Evolutionary conservation across 2,888 invertebrate genomes (phyloP).

Genomic region (Brachyptera risi): DNA sequence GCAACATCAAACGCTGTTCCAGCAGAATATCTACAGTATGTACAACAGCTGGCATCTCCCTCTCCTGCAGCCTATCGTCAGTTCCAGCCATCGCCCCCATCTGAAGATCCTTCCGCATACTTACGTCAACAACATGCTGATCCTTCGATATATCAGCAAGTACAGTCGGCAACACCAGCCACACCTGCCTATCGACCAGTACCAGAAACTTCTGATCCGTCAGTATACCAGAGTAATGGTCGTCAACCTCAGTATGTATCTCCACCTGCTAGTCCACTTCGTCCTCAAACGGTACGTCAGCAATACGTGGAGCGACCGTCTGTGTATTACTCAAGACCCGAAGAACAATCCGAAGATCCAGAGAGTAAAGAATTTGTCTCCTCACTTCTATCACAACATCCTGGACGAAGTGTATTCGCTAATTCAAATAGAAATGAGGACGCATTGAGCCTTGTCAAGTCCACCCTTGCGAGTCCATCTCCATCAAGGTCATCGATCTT

Average conservation of each 20-base stretch:
- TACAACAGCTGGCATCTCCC: too few relatives aligned
- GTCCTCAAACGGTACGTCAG: background rate
- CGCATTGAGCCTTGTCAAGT: constrained; percentile 1
- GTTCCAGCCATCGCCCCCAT: background rate
- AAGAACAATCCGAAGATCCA: background rate
- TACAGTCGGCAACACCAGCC: background rate
- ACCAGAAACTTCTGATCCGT: background rate
- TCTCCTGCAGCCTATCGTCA: background rate
- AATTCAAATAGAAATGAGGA: background rate
- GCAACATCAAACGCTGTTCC: too few relatives aligned
- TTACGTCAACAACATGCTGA: background rate
- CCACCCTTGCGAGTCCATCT: background rate
- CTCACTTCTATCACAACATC: constrained; percentile 19
- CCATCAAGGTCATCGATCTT: constrained; percentile 29
- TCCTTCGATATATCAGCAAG: background rate
- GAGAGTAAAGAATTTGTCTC: constrained; percentile 21
- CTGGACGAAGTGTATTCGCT: constrained; percentile 15
- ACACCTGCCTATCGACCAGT: background rate
- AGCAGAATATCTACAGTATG: too few relatives aligned
- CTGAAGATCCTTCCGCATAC: background rate
- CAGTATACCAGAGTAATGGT: background rate
- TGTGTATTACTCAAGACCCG: background rate
- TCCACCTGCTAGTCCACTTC: background rate
- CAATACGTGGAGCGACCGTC: background rate
- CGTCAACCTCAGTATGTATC: constrained; percentile 12